Percentiles rank a stretch among this genome's conserved stretches.
Conservation (phyloP, 2,888 invertebrate genomes). For the Stomorhina lunata region DNA sequence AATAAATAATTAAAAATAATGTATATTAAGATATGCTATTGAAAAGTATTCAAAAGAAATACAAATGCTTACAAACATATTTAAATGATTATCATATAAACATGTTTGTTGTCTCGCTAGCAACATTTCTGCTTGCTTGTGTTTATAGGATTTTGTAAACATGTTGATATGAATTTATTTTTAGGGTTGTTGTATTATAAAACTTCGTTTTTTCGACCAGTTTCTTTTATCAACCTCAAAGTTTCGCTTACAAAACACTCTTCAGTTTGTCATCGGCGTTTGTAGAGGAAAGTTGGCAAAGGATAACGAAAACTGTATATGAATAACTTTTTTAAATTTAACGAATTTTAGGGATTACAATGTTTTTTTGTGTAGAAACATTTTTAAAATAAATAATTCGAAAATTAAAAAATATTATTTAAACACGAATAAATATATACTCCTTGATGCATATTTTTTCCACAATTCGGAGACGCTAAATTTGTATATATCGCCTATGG, state of each 20-base stretch:
- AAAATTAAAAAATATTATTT: too few species aligned
- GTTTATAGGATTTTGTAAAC: background rate
- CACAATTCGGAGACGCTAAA: too few species aligned
- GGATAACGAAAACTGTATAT: background rate
- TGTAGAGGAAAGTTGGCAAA: background rate
- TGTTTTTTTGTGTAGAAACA: too few species aligned
- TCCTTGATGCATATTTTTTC: too few species aligned
- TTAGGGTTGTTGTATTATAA: conserved; percentile 26
- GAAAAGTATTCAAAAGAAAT: background rate
- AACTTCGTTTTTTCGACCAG: conserved; percentile 60
- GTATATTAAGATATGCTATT: too few species aligned
- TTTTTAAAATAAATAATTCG: too few species aligned
- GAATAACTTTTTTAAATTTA: too few species aligned
- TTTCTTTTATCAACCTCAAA: conserved; percentile 14
- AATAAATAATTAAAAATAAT: background rate
- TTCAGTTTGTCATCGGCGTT: conserved; percentile 49
- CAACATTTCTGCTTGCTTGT: background rate
- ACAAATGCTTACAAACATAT: conserved; percentile 23
- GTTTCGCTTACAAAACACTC: conserved; percentile 3
- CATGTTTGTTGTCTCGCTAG: too few species aligned
- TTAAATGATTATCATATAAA: too few species aligned
- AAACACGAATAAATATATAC: too few species aligned
- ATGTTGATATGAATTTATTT: background rate
- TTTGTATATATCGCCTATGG: too few species aligned
- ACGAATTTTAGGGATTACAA: too few species aligned